Percentiles rank a stretch among this genome's conserved stretches.
Conservation (phyloP, 2,113 vertebrate species). For the Oostethus manadensis region DNA sequence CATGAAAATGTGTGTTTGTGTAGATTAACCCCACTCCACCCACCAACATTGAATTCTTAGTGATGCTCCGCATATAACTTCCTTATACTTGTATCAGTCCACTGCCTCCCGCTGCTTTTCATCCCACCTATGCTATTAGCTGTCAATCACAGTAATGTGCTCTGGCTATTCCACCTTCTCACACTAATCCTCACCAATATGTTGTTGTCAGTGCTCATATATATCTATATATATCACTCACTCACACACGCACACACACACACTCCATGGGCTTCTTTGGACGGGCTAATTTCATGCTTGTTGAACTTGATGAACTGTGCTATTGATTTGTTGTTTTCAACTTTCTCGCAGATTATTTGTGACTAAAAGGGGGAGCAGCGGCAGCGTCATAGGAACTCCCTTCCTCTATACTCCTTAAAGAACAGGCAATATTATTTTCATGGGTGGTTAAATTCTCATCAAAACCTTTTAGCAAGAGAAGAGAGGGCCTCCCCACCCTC, state of each 20-base stretch:
- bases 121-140: slow-evolving; percentile 43
- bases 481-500: not conserved
- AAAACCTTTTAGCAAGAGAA: slow-evolving; percentile 24
- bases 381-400: not conserved
- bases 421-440: slow-evolving; percentile 31
- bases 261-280: slow-evolving; percentile 26
- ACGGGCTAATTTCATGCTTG: slow-evolving; percentile 69
- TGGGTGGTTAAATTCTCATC: slow-evolving; percentile 39
- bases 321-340: slow-evolving; percentile 58
- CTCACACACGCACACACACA: not conserved
- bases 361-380: slow-evolving; percentile 23
- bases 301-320: slow-evolving; percentile 52
- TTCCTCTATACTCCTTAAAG: slow-evolving; percentile 23
- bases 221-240: slow-evolving; percentile 5
- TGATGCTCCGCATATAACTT: slow-evolving; percentile 21
- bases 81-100: slow-evolving; percentile 14
- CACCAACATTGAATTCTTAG: slow-evolving; percentile 25
- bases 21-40: not conserved
- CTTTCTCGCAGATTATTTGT: slow-evolving; percentile 49
- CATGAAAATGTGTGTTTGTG: not conserved
- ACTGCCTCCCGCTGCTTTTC: slow-evolving; percentile 29
- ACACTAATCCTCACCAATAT: slow-evolving; percentile 47
- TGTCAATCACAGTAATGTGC: slow-evolving; percentile 60
- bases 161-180: slow-evolving; percentile 48
- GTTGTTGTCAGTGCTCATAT: slow-evolving; percentile 34